Evolutionary conservation across 2,797 vertebrate genomes (phyloP).

Genomic region (Sternarchorhynchus goeldii): DNA sequence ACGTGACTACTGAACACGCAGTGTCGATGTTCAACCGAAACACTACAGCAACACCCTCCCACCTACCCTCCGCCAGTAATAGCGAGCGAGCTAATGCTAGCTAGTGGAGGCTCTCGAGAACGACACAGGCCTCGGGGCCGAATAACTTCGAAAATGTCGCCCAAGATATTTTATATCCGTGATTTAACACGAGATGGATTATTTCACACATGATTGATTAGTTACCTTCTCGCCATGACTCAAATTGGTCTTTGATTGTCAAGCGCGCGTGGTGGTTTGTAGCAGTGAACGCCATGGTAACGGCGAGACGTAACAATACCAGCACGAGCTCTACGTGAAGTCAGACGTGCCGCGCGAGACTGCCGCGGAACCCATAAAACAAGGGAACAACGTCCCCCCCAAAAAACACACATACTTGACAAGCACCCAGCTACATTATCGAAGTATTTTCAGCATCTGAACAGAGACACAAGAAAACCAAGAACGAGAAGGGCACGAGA

Average conservation of each 20-base stretch:
- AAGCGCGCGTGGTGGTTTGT: not conserved
- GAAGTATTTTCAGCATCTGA: not conserved
- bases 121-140: slow-evolving; percentile 70
- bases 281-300: slow-evolving; percentile 67
- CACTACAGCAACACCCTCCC: slow-evolving; percentile 60
- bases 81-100: slow-evolving; percentile 46
- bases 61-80: slow-evolving; percentile 52
- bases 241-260: not conserved
- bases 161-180: too few species aligned
- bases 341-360: slow-evolving; percentile 26
- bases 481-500: slow-evolving; percentile 72
- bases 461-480: not conserved
- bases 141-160: slow-evolving; percentile 41
- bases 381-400: not conserved
- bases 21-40: not conserved
- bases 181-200: too few species aligned
- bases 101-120: slow-evolving; percentile 49
- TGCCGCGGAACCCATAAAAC: not conserved
- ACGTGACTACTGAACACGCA: not conserved
- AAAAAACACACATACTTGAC: not conserved
- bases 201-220: too few species aligned
- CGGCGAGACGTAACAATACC: slow-evolving; percentile 57
- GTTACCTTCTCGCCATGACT: not conserved
- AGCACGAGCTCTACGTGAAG: slow-evolving; percentile 13
- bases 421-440: not conserved